Evolutionary conservation across 2,797 vertebrate species (phyloP), one percentile per base, ranked within the genome.

Genomic region (Propithecus perrieri): DNA sequence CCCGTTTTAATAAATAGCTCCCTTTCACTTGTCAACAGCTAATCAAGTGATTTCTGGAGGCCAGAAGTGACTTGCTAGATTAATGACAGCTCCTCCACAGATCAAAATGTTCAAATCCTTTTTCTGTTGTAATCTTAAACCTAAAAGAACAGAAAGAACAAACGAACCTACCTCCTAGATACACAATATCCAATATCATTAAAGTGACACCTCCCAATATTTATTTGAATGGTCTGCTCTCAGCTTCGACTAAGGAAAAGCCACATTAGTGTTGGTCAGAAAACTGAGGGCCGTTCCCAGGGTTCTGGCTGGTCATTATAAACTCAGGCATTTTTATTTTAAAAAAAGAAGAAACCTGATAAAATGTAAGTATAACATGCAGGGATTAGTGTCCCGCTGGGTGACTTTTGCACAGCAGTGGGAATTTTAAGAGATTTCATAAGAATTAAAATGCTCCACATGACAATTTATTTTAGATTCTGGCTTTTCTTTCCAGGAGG

Each of bases 11-110:
- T 57, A 89, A 85, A 48, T 63, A 41, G 46, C 38, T 95, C 33
- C 41, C 61, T 71, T 76, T 86, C 76, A 67, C 43, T 63, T 71
- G 75, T 89, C 85, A 86, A 71, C 72, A 94, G 76, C 53, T 87
- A 69, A 83, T 85, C 67, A 79, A 95, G 59, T 87, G 55, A 81
- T 95, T 96, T 59, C 90, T 80, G 22, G 43, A 93, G 94, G 74
- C 72, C 67, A 83, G 38, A 93, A 75, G 48, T 76, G 53, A 86
- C 63, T 88, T 53, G 24, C 50, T 53, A 48, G 57, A 67, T 75
- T 89, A 91, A 76, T 57, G 65, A 61, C 22, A 65, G 43, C 11
- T 69, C 43, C 33, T 57, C 50, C 7, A 2, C 7, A 78, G 30
- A 79, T 48, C 35, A 89, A 89, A 93, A 80, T 35, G n/a, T 80